Base-by-base conservation (phyloP, 1,140 invertebrate species). In the Drosophila ironensis region DNA sequence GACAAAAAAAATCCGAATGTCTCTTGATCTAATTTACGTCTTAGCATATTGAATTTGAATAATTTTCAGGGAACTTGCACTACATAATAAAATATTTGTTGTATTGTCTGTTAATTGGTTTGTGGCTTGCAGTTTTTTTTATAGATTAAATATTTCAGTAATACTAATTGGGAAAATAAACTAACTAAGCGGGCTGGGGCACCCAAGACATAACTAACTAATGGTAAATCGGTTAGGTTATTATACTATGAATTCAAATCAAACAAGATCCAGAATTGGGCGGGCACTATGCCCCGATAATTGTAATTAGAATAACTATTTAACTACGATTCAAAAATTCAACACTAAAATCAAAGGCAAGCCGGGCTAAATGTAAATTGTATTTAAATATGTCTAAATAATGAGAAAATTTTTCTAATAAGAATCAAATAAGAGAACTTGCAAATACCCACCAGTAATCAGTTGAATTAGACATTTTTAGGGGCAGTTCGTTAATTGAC, bases 41-140 rank as follows among this genome's bases (percentile, higher is more conserved):
- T 40, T 51, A 50, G 22, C 24, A 35, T 52, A 25, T 28, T 52
- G 66, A 46, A 50, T 40, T n/a, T 67, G 19, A 27, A 27, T 47
- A 25, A 11, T 51, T 59, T 41, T 16, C 33, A 8, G 38, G 57
- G 56, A 37, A 40, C 35, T 54, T 66, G 44, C 35, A 27, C 66
- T 69, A 70, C 67, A 30, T 57, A 42, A 38, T 68, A 59, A 68
- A 68, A 54, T 48, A 54, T 56, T 68, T 68, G 51, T 44, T 66
- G 73, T 82, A 82, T 84, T 82, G 78, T 82, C 77, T 69, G 77
- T 82, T 73, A 84, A 73, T 73, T 66, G 78, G 73, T 73, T 77
- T 72, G 50, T 68, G 72, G 72, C 60, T 75, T 41, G 50, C 24
- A 30, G n/a, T n/a, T n/a, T n/a, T n/a, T 59, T 52, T 38, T 46